phyloP scores from a whole-genome alignment of 2,113 vertebrate species.

The Smithornis capensis region DNA sequence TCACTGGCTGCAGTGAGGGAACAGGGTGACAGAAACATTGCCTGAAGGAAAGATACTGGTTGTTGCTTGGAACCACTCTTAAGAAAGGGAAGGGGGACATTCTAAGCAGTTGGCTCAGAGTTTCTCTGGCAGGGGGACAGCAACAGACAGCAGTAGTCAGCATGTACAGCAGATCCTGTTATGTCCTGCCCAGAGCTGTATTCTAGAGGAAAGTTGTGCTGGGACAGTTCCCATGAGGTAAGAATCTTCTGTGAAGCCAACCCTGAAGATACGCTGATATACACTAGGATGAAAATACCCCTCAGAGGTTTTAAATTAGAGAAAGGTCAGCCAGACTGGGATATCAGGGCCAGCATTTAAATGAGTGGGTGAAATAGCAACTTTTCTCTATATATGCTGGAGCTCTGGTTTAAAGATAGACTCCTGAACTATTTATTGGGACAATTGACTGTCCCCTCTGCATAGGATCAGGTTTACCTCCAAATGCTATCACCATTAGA shows the following conservation, averaged over 20 bases:
- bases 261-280: not conserved
- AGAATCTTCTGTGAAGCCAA: conserved; percentile 19
- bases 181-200: not conserved
- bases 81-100: not conserved
- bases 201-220: not conserved
- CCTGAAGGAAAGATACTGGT: not conserved
- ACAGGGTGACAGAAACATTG: not conserved
- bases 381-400: not conserved
- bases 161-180: not conserved
- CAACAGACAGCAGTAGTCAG: not conserved
- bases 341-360: not conserved
- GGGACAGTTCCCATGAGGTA: not conserved
- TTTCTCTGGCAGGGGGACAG: not conserved
- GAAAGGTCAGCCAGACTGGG: conserved; percentile 25
- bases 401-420: conserved; percentile 3
- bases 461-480: not conserved
- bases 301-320: not conserved
- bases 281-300: conserved; percentile 33
- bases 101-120: not conserved
- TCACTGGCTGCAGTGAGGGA: not conserved
- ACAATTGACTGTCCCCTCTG: not conserved
- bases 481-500: not conserved
- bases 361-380: not conserved
- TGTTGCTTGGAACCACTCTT: not conserved
- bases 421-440: not conserved